Evolutionary conservation across 2,888 invertebrate species (phyloP).

Genomic region (Drosophila prolongata): DNA sequence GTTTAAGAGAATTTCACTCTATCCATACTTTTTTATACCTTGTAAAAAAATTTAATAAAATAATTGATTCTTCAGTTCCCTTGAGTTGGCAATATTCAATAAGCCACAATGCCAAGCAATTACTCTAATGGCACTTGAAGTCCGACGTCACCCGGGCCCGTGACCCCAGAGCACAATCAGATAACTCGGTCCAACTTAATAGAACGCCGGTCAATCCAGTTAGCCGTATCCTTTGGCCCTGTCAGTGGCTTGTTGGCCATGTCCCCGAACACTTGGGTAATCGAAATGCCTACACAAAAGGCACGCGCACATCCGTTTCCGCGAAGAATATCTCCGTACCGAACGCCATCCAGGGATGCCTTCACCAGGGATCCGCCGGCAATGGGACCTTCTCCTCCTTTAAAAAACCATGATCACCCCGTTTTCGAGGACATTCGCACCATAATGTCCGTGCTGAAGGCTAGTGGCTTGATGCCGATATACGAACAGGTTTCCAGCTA

Average conservation of each 20-base stretch:
- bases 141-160: not conserved
- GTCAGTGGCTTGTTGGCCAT: slow-evolving; percentile 61
- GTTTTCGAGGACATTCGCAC: slow-evolving; percentile 74
- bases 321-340: slow-evolving; percentile 39
- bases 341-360: slow-evolving; percentile 42
- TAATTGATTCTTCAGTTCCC: slow-evolving; percentile 5
- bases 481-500: slow-evolving; percentile 71
- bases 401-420: slow-evolving; percentile 23
- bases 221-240: slow-evolving; percentile 22
- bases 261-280: slow-evolving; percentile 65
- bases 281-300: slow-evolving; percentile 66
- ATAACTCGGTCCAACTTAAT: slow-evolving; percentile 17
- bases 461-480: slow-evolving; percentile 78
- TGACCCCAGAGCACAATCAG: slow-evolving; percentile 23
- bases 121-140: slow-evolving; percentile 41
- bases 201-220: slow-evolving; percentile 35
- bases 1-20: too few relatives aligned
- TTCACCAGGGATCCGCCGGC: slow-evolving; percentile 44
- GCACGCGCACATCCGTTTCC: slow-evolving; percentile 38
- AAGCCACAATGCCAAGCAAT: slow-evolving; percentile 28
- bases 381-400: not conserved
- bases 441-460: slow-evolving; percentile 74
- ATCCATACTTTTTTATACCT: too few relatives aligned
- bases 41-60: not conserved
- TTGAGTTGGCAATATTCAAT: slow-evolving; percentile 25